A percentile compares a stretch with the other conserved stretches of the same genome.
These are phyloP conservation scores for Atherinomorus stipes DNA, from an alignment of 2,113 vertebrate genomes.

Conservation along the genomic window DNA sequence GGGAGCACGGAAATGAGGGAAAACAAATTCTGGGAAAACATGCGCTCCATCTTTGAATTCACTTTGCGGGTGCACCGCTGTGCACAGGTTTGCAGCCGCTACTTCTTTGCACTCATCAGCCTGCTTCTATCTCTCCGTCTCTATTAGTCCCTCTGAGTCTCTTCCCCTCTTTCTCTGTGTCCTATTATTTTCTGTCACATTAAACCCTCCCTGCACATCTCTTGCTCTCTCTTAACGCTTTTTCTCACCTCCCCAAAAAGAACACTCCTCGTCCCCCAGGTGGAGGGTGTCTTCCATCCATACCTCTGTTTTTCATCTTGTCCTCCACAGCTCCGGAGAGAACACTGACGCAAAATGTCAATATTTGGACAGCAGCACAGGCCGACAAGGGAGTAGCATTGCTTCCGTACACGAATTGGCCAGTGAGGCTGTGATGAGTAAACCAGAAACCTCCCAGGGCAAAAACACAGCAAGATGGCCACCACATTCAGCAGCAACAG, in stretches of 20 bases:
- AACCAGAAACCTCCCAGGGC: constrained; percentile 68
- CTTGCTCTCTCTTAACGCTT: constrained; percentile 12
- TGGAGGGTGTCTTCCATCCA: constrained; percentile 49
- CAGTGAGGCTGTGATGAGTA: constrained; percentile 61
- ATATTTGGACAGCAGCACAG: constrained; percentile 74
- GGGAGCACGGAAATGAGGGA: constrained; percentile 38
- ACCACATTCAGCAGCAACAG: constrained; percentile 51
- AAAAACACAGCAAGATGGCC: constrained; percentile 44
- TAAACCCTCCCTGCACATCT: constrained; percentile 31
- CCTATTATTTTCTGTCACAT: constrained; percentile 37
- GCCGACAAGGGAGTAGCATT: constrained; percentile 46
- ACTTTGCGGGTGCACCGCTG: constrained; percentile 1
- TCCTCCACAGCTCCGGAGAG: constrained; percentile 63
- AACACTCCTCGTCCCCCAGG: constrained; percentile 28
- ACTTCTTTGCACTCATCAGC: constrained; percentile 10
- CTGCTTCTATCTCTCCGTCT: constrained; percentile 29
- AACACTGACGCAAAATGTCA: constrained; percentile 63
- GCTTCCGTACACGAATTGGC: constrained; percentile 54
- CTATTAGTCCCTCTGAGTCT: constrained; percentile 32
- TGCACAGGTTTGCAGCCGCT: constrained; percentile 13
- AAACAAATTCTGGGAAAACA: constrained; percentile 60
- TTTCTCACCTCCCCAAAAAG: background rate
- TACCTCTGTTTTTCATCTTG: constrained; percentile 72
- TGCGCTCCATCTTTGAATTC: constrained; percentile 29
- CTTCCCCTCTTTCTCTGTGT: constrained; percentile 14